phyloP scores from a whole-genome alignment of 1,140 invertebrate species.

The Platyura marginata region DNA sequence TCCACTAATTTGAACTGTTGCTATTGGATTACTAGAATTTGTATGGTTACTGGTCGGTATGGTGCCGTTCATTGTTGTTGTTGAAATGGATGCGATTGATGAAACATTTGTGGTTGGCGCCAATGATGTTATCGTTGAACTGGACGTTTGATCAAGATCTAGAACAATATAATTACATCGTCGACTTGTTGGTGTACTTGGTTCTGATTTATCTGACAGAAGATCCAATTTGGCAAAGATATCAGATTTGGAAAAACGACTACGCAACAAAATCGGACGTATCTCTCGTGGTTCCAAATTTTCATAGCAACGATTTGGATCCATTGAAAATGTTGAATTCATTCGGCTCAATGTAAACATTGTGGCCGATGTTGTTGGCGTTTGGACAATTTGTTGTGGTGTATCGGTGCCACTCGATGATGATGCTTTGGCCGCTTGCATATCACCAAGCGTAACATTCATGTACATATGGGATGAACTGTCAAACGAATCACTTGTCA shows the following conservation, averaged over 20 bases:
- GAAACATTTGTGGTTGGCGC: conserved; percentile 1
- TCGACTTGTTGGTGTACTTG: conserved; percentile 3
- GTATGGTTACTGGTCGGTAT: conserved; percentile 19
- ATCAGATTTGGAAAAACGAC: conserved; percentile 3
- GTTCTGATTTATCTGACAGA: conserved; percentile 3
- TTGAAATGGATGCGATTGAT: conserved; percentile 8
- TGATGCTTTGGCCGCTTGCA: neutral
- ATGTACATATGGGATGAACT: neutral
- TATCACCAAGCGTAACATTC: conserved; percentile 2
- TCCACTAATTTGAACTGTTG: conserved; percentile 5
- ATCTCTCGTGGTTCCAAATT: conserved; percentile 4
- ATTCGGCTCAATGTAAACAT: conserved; percentile 1
- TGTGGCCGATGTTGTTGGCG: conserved; percentile 10
- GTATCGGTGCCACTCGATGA: conserved; percentile 5
- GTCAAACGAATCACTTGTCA: neutral
- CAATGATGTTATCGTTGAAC: conserved; percentile 9
- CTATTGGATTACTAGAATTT: conserved; percentile 2
- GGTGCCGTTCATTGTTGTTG: conserved; percentile 21
- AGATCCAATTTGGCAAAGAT: conserved; percentile 5
- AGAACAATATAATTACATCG: conserved; percentile 19
- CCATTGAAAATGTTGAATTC: neutral
- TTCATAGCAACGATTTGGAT: conserved; percentile 5
- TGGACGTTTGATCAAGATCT: conserved; percentile 17
- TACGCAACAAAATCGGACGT: neutral
- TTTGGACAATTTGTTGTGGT: conserved; percentile 6